Percentiles rank a stretch among this genome's conserved stretches.
These are phyloP conservation scores for Phalacrocorax aristotelis DNA, from an alignment of 2,113 vertebrate species.

Conservation along the genomic window DNA sequence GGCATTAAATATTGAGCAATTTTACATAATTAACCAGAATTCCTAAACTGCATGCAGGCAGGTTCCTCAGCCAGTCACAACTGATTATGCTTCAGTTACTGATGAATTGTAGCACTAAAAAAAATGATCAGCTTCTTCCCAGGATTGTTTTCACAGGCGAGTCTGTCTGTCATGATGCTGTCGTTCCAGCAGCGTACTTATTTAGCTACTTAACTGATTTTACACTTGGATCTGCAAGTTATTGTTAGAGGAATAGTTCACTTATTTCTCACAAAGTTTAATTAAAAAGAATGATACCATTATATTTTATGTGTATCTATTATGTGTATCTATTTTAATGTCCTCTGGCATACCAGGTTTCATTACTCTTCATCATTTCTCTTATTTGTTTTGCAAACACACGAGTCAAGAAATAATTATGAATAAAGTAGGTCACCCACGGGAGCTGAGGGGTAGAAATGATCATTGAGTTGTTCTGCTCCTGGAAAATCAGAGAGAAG, in stretches of 20 bases:
- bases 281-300: neutral
- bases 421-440: neutral
- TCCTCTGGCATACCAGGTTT: neutral
- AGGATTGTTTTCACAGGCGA: neutral
- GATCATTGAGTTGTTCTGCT: neutral
- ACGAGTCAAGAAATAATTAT: neutral
- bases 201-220: neutral
- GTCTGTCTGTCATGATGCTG: neutral
- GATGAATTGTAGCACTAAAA: neutral
- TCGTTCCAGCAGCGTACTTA: neutral
- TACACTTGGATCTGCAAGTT: neutral
- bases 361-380: neutral
- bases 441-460: neutral
- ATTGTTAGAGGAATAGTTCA: neutral
- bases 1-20: conserved; percentile 42
- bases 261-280: neutral
- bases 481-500: neutral
- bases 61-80: neutral
- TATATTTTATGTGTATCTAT: neutral
- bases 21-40: conserved; percentile 44
- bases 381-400: neutral
- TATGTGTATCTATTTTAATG: neutral
- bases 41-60: neutral
- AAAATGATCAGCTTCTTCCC: neutral
- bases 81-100: neutral